phyloP scores from a whole-genome alignment of 2,113 vertebrate species.

The Ptychochromis oligacanthus region DNA sequence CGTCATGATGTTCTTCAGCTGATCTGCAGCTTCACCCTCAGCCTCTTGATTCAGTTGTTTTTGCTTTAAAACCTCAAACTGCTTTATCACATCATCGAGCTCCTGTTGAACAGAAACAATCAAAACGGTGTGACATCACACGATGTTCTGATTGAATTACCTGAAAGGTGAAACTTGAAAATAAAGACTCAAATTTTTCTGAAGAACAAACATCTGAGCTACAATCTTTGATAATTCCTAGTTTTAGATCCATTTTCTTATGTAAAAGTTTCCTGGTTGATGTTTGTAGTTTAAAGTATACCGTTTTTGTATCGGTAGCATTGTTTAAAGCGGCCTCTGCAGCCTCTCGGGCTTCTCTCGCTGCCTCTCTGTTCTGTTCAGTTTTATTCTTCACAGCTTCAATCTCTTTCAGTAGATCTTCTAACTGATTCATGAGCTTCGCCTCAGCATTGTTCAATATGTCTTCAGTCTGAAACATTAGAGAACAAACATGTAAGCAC shows the following conservation, averaged over 20 bases:
- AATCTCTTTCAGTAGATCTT: constrained; percentile 66
- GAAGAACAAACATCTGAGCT: no score
- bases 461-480: constrained; percentile 75
- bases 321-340: constrained; percentile 66
- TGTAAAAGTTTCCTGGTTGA: background rate
- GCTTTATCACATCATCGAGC: constrained; percentile 72
- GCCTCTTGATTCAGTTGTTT: constrained; percentile 52
- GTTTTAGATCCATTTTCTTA: background rate
- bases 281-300: constrained; percentile 38
- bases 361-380: constrained; percentile 72
- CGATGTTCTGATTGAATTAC: background rate
- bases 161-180: no score
- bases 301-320: constrained; percentile 58
- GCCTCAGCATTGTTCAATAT: constrained; percentile 67
- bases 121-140: background rate
- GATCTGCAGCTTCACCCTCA: constrained; percentile 68
- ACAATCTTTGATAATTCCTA: no score
- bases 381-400: constrained; percentile 75
- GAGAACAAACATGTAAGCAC: background rate
- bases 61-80: constrained; percentile 76
- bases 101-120: constrained; percentile 64
- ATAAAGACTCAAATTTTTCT: no score
- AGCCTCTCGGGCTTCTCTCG: constrained; percentile 50
- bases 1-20: constrained; percentile 77
- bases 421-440: constrained; percentile 62